Evolutionary conservation across 35 echinoderm and acorn worm genomes (phyloP), one percentile per base, ranked within the genome.

Genomic region (Diadema setosum): DNA sequence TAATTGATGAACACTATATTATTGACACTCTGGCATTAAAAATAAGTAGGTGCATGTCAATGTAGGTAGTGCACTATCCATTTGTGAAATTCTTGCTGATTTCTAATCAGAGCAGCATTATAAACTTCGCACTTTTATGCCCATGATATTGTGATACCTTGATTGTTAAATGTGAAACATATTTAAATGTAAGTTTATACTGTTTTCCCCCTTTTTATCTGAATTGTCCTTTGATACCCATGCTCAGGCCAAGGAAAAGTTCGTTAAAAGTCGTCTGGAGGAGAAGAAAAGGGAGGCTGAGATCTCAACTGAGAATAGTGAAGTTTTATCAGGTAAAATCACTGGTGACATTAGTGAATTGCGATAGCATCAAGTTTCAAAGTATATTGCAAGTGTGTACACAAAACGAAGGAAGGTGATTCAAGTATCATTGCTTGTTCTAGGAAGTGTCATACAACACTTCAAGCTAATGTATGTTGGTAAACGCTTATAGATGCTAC

Each of bases 131-230:
- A n/a, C n/a, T n/a, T n/a, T n/a, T n/a, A n/a, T n/a, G n/a, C n/a
- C n/a, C n/a, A n/a, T n/a, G n/a, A n/a, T n/a, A n/a, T n/a, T n/a
- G n/a, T n/a, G n/a, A n/a, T n/a, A n/a, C n/a, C n/a, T n/a, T n/a
- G n/a, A n/a, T n/a, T n/a, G n/a, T n/a, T n/a, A n/a, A 94, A 20
- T 89, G 89, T 61, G 67, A 88, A 44, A 83, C 37, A 42, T 94
- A 89, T 65, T 75, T 89, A 58, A 65, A 89, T 67, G 92, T 94
- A 85, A 17, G 15, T 43, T 1, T 43, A 2, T 45, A 2, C 29
- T 42, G 24, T 5, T 45, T 18, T 81, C 0, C 30, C 27, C 20
- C 24, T 65, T 31, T 67, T 29, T 83, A 55, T 83, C 25, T 56
- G 21, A 83, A n/a, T n/a, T n/a, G n/a, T n/a, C n/a, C n/a, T n/a